These are phyloP conservation scores for Myotis yumanensis DNA, from an alignment of 2,113 vertebrate species.

Conservation along the genomic window DNA sequence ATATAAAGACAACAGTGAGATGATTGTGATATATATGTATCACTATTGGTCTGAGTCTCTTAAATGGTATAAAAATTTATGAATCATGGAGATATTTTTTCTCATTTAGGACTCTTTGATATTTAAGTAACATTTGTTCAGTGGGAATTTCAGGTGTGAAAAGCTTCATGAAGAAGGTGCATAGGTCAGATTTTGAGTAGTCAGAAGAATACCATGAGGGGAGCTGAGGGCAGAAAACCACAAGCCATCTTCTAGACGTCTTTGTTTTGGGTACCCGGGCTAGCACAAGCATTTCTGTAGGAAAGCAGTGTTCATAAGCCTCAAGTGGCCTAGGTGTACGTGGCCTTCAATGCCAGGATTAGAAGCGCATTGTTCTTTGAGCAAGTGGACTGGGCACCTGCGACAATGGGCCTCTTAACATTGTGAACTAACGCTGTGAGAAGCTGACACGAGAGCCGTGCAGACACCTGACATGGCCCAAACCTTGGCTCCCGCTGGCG, in stretches of 20 bases:
- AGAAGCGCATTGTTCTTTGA: background rate
- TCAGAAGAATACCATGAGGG: background rate
- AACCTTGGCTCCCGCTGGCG: background rate
- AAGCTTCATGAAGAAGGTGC: background rate
- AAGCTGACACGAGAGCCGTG: background rate
- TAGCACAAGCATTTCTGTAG: background rate
- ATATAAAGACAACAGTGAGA: background rate
- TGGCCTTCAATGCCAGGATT: background rate
- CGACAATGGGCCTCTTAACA: background rate
- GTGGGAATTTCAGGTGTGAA: background rate
- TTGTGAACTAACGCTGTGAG: background rate
- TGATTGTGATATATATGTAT: background rate
- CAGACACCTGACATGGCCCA: background rate
- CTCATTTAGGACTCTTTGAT: background rate
- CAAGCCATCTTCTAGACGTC: background rate
- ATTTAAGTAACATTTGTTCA: background rate
- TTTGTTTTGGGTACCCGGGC: background rate
- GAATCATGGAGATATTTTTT: background rate
- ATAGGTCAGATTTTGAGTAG: background rate
- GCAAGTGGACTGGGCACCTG: background rate
- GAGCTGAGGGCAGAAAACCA: background rate
- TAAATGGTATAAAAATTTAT: background rate
- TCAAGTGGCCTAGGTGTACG: fast-evolving
- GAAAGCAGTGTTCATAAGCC: background rate
- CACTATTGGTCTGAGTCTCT: background rate